phyloP scores from a whole-genome alignment of 2,113 vertebrate species.

The Apteryx owenii region DNA sequence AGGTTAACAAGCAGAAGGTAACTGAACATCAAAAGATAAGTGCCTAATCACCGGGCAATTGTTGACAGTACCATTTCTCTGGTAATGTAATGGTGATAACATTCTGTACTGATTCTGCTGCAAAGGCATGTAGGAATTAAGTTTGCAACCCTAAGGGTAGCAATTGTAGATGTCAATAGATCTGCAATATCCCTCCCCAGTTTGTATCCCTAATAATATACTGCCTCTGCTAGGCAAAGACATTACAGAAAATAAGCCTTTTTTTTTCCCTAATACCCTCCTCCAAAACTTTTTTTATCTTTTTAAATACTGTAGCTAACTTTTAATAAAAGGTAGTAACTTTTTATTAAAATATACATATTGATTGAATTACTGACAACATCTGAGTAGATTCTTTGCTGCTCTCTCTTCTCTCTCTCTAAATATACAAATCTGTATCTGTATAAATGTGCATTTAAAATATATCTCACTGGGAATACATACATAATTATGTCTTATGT shows the following conservation, averaged over 20 bases:
- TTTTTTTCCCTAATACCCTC: neutral
- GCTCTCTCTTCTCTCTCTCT: neutral
- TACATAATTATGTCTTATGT: neutral
- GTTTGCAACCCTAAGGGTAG: neutral
- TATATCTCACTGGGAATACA: neutral
- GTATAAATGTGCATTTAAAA: neutral
- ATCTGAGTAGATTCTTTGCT: neutral
- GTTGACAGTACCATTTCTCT: conserved; percentile 41
- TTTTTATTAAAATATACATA: neutral
- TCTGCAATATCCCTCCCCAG: neutral
- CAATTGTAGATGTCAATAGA: neutral
- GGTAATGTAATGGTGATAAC: conserved; percentile 11
- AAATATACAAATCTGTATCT: neutral
- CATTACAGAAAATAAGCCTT: neutral
- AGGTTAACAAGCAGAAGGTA: conserved; percentile 75
- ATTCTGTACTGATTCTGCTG: neutral
- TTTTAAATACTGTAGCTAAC: neutral
- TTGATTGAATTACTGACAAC: neutral
- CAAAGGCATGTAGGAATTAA: neutral
- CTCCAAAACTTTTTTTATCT: neutral
- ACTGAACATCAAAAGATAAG: conserved; percentile 49
- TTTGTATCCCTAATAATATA: neutral
- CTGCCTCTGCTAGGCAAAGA: neutral
- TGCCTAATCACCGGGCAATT: conserved; percentile 6
- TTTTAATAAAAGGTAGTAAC: neutral